Base-by-base conservation (phyloP, 2,113 vertebrate species). In the Donacobius atricapilla region DNA sequence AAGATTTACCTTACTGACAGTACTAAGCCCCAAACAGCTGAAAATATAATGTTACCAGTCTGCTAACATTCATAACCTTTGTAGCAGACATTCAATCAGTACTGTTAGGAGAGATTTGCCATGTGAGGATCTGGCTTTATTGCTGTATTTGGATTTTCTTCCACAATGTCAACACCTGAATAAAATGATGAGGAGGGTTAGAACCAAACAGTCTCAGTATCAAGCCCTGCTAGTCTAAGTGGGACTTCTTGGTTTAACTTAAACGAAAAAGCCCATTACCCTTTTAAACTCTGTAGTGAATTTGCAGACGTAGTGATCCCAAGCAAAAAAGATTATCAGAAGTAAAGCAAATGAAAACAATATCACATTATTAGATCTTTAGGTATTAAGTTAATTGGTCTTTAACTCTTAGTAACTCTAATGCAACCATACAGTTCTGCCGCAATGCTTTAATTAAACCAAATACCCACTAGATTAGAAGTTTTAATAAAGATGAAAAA, bases 321-420 rank as follows among this genome's bases (percentile, higher is more conserved):
- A 83, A 83, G 84, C 48, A 94, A 91, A 57, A 91, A 94, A 57
- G 40, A 90, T 89, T 92, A 92, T 92, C 56, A 84, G 72, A 94
- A 68, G 15, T 27, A 94, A 93, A 71, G 80, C 33, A 94, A 94
- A 93, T 95, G 57, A 77, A 93, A 95, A 68, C 44, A 88, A 50
- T 89, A 96, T 92, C 83, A 88, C 79, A 60, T 83, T 63, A 90
- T 96, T 85, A 85, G 66, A 96, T 94, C 87, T 93, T 94, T 91
- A 85, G n/a, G 73, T 92, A 96, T 96, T 94, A 95, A 92, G 71
- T 90, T 85, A 96, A 96, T 96, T 96, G 93, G 57, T 87, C 69
- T 84, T 90, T 33, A 70, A 71, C 20, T 89, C 81, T 51, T 56
- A 66, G 61, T 73, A 82, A 76, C 86, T 87, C 23, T 79, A 83